Percentiles rank a stretch among this genome's conserved stretches.
phyloP scores from a whole-genome alignment of 2,113 vertebrate species.

The Spea bombifrons region DNA sequence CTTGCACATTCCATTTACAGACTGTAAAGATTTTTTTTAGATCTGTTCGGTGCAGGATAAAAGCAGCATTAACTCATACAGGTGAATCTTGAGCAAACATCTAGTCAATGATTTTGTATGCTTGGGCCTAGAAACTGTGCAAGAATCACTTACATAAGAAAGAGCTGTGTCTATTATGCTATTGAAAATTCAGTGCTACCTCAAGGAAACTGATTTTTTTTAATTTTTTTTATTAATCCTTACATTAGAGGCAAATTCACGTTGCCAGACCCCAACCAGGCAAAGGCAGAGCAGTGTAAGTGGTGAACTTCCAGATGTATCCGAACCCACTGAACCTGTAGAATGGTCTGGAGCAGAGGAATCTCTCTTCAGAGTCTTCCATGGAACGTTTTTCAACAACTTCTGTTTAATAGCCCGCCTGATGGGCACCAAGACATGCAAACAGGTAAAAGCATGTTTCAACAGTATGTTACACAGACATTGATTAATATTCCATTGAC shows the following conservation, averaged over 20 bases:
- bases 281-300: conserved; percentile 75
- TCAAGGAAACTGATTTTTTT: not conserved
- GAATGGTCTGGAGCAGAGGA: conserved; percentile 93
- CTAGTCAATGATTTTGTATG: no score
- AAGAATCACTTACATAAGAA: no score
- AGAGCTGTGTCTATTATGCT: no score
- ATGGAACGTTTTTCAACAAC: conserved; percentile 98
- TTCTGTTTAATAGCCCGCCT: conserved; percentile 96
- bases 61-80: no score
- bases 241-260: conserved; percentile 85
- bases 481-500: no score
- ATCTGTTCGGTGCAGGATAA: no score
- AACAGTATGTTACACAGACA: not conserved
- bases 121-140: no score
- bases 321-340: conserved; percentile 65
- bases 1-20: no score
- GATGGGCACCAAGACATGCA: conserved; percentile 93
- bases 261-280: conserved; percentile 91
- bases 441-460: conserved; percentile 73
- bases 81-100: no score
- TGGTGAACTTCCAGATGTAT: conserved; percentile 66
- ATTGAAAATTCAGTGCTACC: no score
- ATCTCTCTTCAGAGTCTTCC: conserved; percentile 93
- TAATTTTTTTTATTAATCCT: not conserved
- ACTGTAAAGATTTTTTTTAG: no score